Conservation (phyloP, 2,113 vertebrate species). For the Hemiprocne comata region DNA sequence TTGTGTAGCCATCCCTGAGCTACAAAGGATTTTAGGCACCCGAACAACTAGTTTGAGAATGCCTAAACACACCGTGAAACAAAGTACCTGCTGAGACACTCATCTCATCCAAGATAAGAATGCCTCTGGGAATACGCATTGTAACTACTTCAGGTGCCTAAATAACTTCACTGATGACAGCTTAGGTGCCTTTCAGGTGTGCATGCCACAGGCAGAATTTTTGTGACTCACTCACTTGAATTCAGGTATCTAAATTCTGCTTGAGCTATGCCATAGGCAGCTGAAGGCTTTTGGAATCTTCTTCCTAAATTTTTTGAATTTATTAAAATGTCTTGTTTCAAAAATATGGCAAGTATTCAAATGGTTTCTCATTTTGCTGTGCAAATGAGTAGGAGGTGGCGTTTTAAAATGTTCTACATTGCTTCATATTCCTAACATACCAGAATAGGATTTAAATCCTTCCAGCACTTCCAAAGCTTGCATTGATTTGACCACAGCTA, state of each 20-base stretch:
- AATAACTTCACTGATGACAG: slow-evolving; percentile 60
- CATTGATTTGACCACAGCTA: neutral
- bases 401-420: neutral
- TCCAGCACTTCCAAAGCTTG: neutral
- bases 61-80: neutral
- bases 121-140: slow-evolving; percentile 36
- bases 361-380: neutral
- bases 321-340: neutral
- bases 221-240: slow-evolving; percentile 35
- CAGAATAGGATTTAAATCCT: neutral
- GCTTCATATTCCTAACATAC: neutral
- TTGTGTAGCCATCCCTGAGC: neutral
- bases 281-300: slow-evolving; percentile 9
- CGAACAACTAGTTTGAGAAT: neutral
- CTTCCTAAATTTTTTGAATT: neutral
- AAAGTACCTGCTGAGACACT: slow-evolving; percentile 21
- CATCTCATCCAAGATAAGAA: slow-evolving; percentile 22
- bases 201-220: slow-evolving; percentile 40
- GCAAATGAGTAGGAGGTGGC: neutral
- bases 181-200: slow-evolving; percentile 56
- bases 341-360: slow-evolving; percentile 23
- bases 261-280: neutral
- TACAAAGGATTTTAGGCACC: neutral
- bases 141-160: slow-evolving; percentile 26
- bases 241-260: neutral